A percentile compares a stretch with the other conserved stretches of the same genome.
phyloP scores from a whole-genome alignment of 2,113 vertebrate species.

The Hemicordylus capensis region DNA sequence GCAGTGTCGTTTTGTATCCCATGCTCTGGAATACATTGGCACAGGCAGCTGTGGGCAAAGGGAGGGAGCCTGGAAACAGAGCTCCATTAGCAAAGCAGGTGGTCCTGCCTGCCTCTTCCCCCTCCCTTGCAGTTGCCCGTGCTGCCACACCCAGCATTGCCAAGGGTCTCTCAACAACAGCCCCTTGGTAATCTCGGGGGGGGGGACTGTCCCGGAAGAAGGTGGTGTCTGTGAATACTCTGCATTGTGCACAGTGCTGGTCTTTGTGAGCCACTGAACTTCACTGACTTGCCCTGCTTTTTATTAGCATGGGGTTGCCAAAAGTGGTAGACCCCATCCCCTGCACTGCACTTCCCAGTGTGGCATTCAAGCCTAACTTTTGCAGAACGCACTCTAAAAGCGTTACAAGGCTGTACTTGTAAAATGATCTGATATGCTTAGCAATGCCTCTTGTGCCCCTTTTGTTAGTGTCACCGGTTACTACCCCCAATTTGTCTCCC shows the following conservation, averaged over 20 bases:
- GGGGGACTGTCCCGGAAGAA: too few species aligned
- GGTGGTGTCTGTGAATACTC: too few species aligned
- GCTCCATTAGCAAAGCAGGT: too few species aligned
- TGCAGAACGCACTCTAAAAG: constrained; percentile 38
- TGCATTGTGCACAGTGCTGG: too few species aligned
- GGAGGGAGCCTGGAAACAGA: too few species aligned
- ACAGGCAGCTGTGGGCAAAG: too few species aligned
- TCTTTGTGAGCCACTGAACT: too few species aligned
- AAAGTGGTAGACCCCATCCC: constrained; percentile 24
- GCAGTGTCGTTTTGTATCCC: constrained; percentile 64
- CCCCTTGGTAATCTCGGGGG: too few species aligned
- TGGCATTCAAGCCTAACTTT: constrained; percentile 51
- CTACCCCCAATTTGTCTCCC: constrained; percentile 13
- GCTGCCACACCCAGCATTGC: too few species aligned
- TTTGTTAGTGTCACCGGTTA: constrained; percentile 47
- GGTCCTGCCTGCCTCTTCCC: too few species aligned
- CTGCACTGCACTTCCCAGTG: constrained; percentile 36
- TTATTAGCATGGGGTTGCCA: constrained; percentile 18
- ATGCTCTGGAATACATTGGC: constrained; percentile 38
- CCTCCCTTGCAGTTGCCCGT: too few species aligned
- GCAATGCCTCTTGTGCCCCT: constrained; percentile 37
- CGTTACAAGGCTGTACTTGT: constrained; percentile 61
- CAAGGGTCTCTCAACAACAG: too few species aligned
- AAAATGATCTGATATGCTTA: constrained; percentile 56
- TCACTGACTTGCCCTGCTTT: constrained; percentile 68